Evolutionary conservation across 2,888 invertebrate species (phyloP).

Genomic region (Orchesella flavescens): DNA sequence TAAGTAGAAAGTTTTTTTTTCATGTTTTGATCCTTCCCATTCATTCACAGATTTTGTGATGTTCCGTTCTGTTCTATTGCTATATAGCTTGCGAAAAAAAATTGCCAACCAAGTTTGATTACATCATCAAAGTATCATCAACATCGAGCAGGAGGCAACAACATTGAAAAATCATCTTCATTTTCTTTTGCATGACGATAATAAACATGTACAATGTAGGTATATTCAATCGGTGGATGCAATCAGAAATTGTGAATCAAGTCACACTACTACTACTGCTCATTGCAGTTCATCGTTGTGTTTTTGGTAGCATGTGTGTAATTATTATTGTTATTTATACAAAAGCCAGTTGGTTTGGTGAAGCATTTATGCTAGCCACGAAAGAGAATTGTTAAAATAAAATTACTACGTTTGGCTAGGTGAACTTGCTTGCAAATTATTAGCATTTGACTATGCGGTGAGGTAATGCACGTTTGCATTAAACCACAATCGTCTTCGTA

Average conservation of each 20-base stretch:
- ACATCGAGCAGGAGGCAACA: conserved; percentile 10
- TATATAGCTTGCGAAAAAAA: conserved; percentile 5
- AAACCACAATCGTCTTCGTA: no score
- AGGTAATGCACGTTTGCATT: no score
- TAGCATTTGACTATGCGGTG: no score
- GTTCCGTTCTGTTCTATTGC: background rate
- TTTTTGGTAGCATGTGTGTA: background rate
- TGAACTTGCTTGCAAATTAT: no score
- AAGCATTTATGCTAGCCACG: no score
- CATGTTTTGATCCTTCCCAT: background rate
- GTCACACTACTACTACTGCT: conserved; percentile 33
- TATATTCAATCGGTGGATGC: conserved; percentile 9
- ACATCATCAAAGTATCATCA: conserved; percentile 52
- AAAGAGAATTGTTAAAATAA: no score
- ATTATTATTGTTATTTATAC: conserved; percentile 9
- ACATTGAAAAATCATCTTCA: conserved; percentile 26
- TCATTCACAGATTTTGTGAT: conserved; percentile 1
- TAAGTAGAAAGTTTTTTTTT: conserved; percentile 42
- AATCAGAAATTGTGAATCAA: conserved; percentile 29
- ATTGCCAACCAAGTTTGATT: conserved; percentile 36
- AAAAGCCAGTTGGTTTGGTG: no score
- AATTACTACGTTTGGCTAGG: no score
- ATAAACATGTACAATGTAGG: background rate
- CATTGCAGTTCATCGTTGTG: conserved; percentile 3
- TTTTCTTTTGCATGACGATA: background rate